Conservation (phyloP, 2,888 invertebrate species). For the Drosophila anomalata region DNA sequence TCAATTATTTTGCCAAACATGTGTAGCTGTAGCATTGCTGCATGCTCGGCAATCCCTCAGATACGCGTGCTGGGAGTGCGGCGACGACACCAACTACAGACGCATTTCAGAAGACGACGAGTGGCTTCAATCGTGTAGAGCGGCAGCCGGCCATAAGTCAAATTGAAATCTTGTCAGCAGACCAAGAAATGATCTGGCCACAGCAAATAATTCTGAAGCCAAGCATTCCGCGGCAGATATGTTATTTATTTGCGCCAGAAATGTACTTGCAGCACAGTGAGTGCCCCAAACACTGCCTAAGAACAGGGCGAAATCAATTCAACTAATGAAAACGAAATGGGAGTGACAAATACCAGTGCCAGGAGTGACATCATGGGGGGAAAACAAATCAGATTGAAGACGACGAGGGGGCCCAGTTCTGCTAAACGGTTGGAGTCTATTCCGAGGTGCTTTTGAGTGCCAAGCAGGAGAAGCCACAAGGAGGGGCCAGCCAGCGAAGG, state of each 20-base stretch:
- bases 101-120: constrained; percentile 18
- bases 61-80: constrained; percentile 57
- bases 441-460: too few species aligned
- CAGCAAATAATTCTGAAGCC: constrained; percentile 9
- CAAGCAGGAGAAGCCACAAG: neutral
- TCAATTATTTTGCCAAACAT: constrained; percentile 75
- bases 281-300: constrained; percentile 38
- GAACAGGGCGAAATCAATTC: constrained; percentile 26
- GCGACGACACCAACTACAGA: neutral
- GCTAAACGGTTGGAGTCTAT: too few species aligned
- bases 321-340: constrained; percentile 15
- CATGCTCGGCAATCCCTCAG: constrained; percentile 73
- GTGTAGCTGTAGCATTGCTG: constrained; percentile 66
- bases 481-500: constrained; percentile 16
- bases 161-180: constrained; percentile 67
- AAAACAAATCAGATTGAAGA: neutral
- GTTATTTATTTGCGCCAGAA: constrained; percentile 44
- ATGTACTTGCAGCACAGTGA: constrained; percentile 53
- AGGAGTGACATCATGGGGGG: constrained; percentile 9
- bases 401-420: too few species aligned
- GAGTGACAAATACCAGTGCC: constrained; percentile 15
- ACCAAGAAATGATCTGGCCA: constrained; percentile 58
- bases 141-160: constrained; percentile 56
- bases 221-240: constrained; percentile 26
- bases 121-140: constrained; percentile 43